Evolutionary conservation across 2,797 vertebrate genomes (phyloP).

Genomic region (Poliocrania exsul): DNA sequence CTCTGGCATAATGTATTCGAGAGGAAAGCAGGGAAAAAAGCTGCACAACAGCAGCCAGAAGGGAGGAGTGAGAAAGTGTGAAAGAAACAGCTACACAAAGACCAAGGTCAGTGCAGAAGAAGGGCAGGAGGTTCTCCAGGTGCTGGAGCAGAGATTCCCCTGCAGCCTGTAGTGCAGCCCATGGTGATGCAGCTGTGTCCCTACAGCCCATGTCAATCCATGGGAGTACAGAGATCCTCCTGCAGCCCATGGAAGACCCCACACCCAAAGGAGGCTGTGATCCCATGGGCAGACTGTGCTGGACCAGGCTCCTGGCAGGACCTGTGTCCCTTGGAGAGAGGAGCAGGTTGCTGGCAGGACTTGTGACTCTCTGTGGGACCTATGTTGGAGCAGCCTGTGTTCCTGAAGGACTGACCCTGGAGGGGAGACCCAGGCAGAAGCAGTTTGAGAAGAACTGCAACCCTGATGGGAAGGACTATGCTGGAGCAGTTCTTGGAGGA

Average conservation of each 20-base stretch:
- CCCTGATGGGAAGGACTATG: rapidly evolving
- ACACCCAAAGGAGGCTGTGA: background rate
- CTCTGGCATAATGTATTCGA: background rate
- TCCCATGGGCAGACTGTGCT: rapidly evolving
- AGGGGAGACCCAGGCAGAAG: rapidly evolving
- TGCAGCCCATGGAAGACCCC: background rate
- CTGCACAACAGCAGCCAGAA: background rate
- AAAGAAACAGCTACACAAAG: background rate
- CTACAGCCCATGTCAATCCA: background rate
- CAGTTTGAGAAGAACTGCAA: background rate
- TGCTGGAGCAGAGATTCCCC: background rate
- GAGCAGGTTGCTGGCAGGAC: background rate
- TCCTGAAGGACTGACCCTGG: too few relatives aligned
- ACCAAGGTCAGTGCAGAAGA: background rate
- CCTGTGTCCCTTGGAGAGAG: rapidly evolving
- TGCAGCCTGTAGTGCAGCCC: background rate
- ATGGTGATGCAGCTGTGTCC: background rate
- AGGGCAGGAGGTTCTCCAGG: background rate
- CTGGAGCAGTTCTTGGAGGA: rapidly evolving
- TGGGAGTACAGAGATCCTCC: background rate
- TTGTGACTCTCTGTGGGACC: rapidly evolving
- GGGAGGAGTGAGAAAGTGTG: rapidly evolving
- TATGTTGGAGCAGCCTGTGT: rapidly evolving
- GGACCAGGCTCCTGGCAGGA: background rate
- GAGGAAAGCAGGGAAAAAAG: background rate